Percentiles rank a stretch among this genome's conserved stretches.
Conservation (phyloP, 1,140 invertebrate species). For the Popillia japonica region DNA sequence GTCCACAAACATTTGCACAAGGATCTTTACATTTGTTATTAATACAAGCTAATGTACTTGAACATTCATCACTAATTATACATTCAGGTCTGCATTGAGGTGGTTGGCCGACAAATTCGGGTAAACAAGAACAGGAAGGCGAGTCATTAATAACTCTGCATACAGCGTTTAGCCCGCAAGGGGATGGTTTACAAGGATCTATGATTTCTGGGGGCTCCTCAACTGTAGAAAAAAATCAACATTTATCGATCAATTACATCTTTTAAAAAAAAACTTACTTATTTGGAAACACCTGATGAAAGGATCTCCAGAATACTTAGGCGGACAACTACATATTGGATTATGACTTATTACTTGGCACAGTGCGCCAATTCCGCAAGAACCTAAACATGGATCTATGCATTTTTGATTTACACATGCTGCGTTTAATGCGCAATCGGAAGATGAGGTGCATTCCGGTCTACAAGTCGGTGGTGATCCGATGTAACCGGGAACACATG, state of each 20-base stretch:
- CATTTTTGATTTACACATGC: slow-evolving; percentile 78
- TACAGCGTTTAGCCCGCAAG: slow-evolving; percentile 72
- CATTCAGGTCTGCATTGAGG: slow-evolving; percentile 76
- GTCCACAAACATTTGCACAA: slow-evolving; percentile 68
- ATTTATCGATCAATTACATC: neutral
- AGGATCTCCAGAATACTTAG: slow-evolving; percentile 76
- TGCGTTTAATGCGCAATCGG: slow-evolving; percentile 71
- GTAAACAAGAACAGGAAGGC: slow-evolving; percentile 70
- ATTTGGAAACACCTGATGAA: slow-evolving; percentile 64
- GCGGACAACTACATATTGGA: slow-evolving; percentile 77
- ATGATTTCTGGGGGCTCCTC: slow-evolving; percentile 52
- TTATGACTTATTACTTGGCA: slow-evolving; percentile 80
- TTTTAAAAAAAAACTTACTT: slow-evolving; percentile 49
- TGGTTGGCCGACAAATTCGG: slow-evolving; percentile 67
- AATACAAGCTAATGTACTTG: slow-evolving; percentile 69
- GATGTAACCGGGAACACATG: slow-evolving; percentile 69
- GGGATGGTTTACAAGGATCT: slow-evolving; percentile 69
- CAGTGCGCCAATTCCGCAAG: slow-evolving; percentile 68
- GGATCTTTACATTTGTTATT: slow-evolving; percentile 71
- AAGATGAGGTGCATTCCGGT: slow-evolving; percentile 72
- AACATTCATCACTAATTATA: slow-evolving; percentile 73
- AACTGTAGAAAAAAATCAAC: slow-evolving; percentile 36
- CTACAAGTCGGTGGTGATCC: slow-evolving; percentile 72
- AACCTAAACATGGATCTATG: slow-evolving; percentile 71
- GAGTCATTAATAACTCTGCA: slow-evolving; percentile 67